These are phyloP conservation scores for Mallotus villosus DNA, from an alignment of 2,797 vertebrate genomes.

Conservation along the genomic window DNA sequence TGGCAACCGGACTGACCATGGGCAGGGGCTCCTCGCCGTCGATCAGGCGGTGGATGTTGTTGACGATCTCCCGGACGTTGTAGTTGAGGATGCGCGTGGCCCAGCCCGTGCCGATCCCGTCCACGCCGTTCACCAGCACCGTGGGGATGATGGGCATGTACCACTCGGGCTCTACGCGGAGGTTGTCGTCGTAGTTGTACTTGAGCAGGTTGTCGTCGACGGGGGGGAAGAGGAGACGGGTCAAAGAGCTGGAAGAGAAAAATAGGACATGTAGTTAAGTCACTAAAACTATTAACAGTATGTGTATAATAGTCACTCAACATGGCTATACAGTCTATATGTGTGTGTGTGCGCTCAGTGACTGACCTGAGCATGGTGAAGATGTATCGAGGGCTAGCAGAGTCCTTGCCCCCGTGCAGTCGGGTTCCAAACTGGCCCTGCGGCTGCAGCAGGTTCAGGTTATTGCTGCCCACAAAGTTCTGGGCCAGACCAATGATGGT, in stretches of 20 bases:
- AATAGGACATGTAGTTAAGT: not conserved
- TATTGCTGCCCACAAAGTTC: conserved; percentile 98
- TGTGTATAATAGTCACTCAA: not conserved
- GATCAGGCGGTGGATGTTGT: conserved; percentile 87
- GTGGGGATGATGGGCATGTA: conserved; percentile 97
- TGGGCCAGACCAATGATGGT: conserved; percentile 95
- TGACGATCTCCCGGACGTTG: conserved; percentile 87
- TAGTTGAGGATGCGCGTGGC: conserved; percentile 93
- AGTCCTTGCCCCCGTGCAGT: conserved; percentile 94
- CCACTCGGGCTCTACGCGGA: conserved; percentile 96
- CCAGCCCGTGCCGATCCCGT: conserved; percentile 98
- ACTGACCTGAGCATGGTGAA: conserved; percentile 98
- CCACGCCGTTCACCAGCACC: conserved; percentile 89
- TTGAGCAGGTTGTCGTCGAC: conserved; percentile 89
- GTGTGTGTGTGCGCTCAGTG: not conserved
- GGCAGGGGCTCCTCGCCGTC: conserved; percentile 85
- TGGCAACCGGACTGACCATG: conserved; percentile 80
- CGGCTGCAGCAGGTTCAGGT: conserved; percentile 92
- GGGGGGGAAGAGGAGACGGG: conserved; percentile 87
- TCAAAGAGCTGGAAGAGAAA: conserved; percentile 73
- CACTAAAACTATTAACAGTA: not conserved
- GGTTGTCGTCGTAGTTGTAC: conserved; percentile 93
- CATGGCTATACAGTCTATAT: no score
- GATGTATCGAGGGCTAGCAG: conserved; percentile 98
- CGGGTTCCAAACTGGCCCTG: conserved; percentile 97